phyloP scores from a whole-genome alignment of 2,888 invertebrate genomes.

The Eupeodes latifasciatus region DNA sequence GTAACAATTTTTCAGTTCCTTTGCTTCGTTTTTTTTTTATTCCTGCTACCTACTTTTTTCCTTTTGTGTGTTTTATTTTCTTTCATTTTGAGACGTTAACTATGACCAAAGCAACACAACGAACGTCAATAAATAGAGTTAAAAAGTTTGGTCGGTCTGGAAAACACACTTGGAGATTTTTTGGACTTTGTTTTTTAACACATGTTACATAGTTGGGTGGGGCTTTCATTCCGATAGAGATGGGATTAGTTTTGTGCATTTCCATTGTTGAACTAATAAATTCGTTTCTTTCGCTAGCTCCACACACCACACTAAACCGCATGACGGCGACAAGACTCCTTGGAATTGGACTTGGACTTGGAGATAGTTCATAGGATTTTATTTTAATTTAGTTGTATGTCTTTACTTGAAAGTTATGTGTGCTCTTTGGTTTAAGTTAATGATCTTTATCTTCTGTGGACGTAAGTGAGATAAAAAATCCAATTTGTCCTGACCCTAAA shows the following conservation, averaged over 20 bases:
- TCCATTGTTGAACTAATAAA: constrained; percentile 12
- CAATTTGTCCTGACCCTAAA: constrained; percentile 1
- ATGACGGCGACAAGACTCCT: background rate
- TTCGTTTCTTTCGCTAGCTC: background rate
- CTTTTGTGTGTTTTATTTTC: background rate
- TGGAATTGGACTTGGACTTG: background rate
- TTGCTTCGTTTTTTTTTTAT: background rate
- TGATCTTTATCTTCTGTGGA: background rate
- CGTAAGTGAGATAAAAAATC: background rate
- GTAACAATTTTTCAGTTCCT: constrained; percentile 30
- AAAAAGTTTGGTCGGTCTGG: background rate
- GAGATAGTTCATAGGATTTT: background rate
- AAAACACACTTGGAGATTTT: background rate
- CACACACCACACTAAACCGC: background rate
- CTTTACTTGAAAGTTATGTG: background rate
- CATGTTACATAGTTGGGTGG: constrained; percentile 2
- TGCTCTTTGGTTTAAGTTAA: constrained; percentile 1
- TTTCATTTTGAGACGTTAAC: background rate
- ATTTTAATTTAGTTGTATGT: constrained; percentile 22
- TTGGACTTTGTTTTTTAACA: background rate
- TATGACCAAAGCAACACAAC: constrained; percentile 20
- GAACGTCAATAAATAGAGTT: constrained; percentile 10
- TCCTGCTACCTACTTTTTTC: background rate
- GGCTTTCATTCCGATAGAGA: background rate
- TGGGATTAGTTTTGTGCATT: background rate